Evolutionary conservation across 1,140 invertebrate species (phyloP).

Genomic region (Brachionus paranguensis): DNA sequence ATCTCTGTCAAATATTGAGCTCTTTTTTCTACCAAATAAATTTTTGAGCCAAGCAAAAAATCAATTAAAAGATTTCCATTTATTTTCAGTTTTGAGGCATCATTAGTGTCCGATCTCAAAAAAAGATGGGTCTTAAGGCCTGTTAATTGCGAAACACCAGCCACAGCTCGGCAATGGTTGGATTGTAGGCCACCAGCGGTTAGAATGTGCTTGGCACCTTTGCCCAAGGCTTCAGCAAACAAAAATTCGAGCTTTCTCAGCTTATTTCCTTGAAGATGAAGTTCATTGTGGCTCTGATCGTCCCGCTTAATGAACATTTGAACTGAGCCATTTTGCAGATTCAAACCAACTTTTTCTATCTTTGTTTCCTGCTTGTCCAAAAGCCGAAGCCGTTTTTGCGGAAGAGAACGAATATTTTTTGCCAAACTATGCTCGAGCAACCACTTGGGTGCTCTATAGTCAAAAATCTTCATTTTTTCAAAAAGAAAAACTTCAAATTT

Average conservation of each 20-base stretch:
- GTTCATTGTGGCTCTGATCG: constrained; percentile 15
- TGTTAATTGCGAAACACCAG: constrained; percentile 44
- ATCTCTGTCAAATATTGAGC: constrained; percentile 34
- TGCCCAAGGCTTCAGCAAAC: constrained; percentile 46
- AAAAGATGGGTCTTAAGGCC: constrained; percentile 47
- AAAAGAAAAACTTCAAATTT: not conserved
- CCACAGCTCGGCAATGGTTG: constrained; percentile 48
- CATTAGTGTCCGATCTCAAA: constrained; percentile 43
- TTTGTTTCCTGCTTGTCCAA: not conserved
- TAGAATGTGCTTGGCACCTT: constrained; percentile 45
- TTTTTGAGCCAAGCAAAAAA: constrained; percentile 45
- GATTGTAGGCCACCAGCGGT: constrained; percentile 49
- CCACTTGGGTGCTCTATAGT: constrained; percentile 5
- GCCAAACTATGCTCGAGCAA: not conserved
- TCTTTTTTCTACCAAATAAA: constrained; percentile 46
- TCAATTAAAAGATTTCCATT: constrained; percentile 49
- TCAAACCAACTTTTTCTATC: not conserved
- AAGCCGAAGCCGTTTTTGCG: not conserved
- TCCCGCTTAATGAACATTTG: constrained; percentile 21
- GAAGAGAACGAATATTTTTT: not conserved
- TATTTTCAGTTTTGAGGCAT: constrained; percentile 42
- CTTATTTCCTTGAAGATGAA: constrained; percentile 41
- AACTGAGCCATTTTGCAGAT: not conserved
- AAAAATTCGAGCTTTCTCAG: constrained; percentile 51
- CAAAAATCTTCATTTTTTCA: not conserved